These are phyloP conservation scores for Drosophila ochracea DNA, from an alignment of 2,888 invertebrate species.

Conservation along the genomic window DNA sequence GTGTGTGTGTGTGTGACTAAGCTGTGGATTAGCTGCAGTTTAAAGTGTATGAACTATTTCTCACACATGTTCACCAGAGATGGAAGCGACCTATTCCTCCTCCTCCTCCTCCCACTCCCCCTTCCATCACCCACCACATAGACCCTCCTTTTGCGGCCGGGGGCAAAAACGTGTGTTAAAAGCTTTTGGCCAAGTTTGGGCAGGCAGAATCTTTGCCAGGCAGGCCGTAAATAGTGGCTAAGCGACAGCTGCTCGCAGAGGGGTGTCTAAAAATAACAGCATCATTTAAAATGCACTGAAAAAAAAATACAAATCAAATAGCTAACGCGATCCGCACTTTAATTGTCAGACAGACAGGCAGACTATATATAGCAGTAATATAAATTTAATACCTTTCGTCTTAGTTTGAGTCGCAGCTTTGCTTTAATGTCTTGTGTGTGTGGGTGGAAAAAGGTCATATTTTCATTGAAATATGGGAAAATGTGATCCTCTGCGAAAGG, in stretches of 20 bases:
- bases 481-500: not conserved
- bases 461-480: not conserved
- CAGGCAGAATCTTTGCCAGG: conserved; percentile 14
- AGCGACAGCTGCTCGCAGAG: conserved; percentile 53
- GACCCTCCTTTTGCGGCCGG: not conserved
- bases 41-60: conserved; percentile 49
- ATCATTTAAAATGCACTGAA: conserved; percentile 19
- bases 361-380: not conserved
- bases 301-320: not conserved
- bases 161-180: conserved; percentile 37
- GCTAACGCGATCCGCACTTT: conserved; percentile 1
- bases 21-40: conserved; percentile 52
- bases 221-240: conserved; percentile 24
- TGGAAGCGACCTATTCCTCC: not conserved
- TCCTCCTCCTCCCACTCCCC: not conserved
- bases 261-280: conserved; percentile 45
- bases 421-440: not conserved
- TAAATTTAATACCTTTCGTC: not conserved
- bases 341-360: not conserved
- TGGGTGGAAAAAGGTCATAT: not conserved
- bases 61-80: conserved; percentile 59
- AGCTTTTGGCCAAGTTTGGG: conserved; percentile 61
- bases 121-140: not conserved
- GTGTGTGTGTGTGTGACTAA: conserved; percentile 20
- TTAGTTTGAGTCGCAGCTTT: not conserved